Percentiles rank a stretch among this genome's conserved stretches.
phyloP scores from a whole-genome alignment of 2,888 invertebrate genomes.

The Pollenia amentaria region DNA sequence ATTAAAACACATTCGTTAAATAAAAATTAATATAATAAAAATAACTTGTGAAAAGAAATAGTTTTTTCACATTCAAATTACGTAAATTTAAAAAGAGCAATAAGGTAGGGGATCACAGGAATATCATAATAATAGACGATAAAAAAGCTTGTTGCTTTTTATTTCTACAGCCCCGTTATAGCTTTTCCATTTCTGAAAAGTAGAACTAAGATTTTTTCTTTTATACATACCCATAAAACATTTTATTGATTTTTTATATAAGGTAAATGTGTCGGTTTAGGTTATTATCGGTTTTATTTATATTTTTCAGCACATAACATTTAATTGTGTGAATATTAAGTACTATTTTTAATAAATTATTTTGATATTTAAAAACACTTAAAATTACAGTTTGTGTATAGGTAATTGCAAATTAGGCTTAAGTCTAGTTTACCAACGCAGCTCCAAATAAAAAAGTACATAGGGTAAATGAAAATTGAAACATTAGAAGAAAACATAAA shows the following conservation, averaged over 20 bases:
- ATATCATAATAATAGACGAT: not conserved
- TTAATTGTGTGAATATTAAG: not conserved
- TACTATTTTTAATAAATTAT: not conserved
- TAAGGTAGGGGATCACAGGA: conserved; percentile 5
- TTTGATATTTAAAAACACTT: not conserved
- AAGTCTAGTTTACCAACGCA: no score
- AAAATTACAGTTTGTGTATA: no score
- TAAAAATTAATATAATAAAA: no score
- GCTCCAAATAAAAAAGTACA: no score
- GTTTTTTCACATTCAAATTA: conserved; percentile 1
- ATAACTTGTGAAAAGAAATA: no score
- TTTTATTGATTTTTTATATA: conserved; percentile 28
- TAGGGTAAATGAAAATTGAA: no score
- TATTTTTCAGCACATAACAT: not conserved
- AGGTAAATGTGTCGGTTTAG: conserved; percentile 4
- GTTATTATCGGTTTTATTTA: not conserved
- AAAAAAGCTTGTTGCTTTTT: conserved; percentile 32
- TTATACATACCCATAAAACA: not conserved
- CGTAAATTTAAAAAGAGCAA: conserved; percentile 40
- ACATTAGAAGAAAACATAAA: no score
- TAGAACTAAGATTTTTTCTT: not conserved
- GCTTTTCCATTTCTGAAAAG: not conserved
- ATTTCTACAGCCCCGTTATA: not conserved
- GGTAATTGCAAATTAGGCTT: no score
- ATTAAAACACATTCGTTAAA: no score